These are phyloP conservation scores for Coregonus suidteri DNA, from an alignment of 2,797 vertebrate species.

Conservation along the genomic window DNA sequence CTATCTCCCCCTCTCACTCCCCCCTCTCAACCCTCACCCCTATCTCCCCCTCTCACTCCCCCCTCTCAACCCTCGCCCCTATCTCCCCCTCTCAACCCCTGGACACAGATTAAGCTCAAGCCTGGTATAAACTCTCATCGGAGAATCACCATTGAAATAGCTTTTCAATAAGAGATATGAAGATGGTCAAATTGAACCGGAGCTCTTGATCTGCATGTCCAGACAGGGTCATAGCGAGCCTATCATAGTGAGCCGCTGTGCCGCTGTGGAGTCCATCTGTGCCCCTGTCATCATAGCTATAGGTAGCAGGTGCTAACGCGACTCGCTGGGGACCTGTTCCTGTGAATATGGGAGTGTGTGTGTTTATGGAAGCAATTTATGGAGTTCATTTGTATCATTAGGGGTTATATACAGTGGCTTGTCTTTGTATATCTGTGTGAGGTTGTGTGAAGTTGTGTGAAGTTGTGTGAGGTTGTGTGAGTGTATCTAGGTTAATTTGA, in stretches of 20 bases:
- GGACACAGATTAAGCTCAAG: not conserved
- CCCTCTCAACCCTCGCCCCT: too few relatives aligned
- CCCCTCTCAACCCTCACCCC: too few relatives aligned
- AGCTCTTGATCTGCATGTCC: constrained; percentile 17
- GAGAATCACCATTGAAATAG: not conserved
- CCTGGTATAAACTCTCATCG: too few relatives aligned
- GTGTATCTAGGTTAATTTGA: not conserved
- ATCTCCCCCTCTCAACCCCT: not conserved
- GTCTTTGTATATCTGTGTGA: too few relatives aligned
- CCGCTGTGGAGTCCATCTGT: constrained; percentile 39
- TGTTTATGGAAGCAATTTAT: not conserved
- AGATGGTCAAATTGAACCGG: not conserved
- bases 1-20: too few relatives aligned
- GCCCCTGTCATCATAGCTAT: constrained; percentile 30
- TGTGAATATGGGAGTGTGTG: constrained; percentile 12
- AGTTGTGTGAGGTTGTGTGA: not conserved
- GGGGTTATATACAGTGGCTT: too few relatives aligned
- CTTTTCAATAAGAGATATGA: not conserved
- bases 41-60: too few relatives aligned
- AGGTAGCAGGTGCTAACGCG: constrained; percentile 28
- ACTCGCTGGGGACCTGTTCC: constrained; percentile 14
- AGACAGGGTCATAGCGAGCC: constrained; percentile 12
- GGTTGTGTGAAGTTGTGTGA: not conserved
- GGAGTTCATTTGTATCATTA: not conserved
- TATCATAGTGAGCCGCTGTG: constrained; percentile 25